Evolutionary conservation across 2,888 invertebrate species (phyloP), one percentile per base, ranked within the genome.

Genomic region (Torymus texanus): DNA sequence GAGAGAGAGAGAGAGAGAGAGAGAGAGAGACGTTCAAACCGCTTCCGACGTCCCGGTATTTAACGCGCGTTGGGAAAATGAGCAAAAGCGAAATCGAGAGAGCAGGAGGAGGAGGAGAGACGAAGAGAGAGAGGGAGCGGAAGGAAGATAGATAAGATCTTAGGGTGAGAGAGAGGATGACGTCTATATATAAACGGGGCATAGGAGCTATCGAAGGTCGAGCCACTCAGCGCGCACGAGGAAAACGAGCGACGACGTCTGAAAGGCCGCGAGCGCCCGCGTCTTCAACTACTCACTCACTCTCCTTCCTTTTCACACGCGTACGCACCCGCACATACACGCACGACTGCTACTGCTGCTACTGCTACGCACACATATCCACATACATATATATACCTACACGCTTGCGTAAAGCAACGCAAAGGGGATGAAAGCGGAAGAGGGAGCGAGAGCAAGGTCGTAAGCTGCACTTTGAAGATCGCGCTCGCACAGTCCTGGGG

Each of bases 391-490:
- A 29, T 29, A 29, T 5, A 29, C 5, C 4, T 29, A 29, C 3
- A 29, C 29, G n/a, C 55, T 70, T 41, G 51, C 53, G 16, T 41
- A 63, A 63, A 55, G 63, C 18, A 63, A 63, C 24, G 70, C 41
- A 70, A 24, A 11, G 24, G 24, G 16, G 74, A 79, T 82, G 67
- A 76, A 76, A 75, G 66, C 68, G 68, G 63, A 68, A 78, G 68
- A 61, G 29, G 13, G 41, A 56, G 41, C 51, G 79, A 74, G 29
- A 29, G 29, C 79, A 66, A 75, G 75, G 80, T 80, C 79, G 80
- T 82, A 67, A 79, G 74, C 51, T 41, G 72, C 78, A 72, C 80
- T 82, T 79, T 75, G 79, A 78, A 78, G 79, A 80, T 80, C 68
- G 71, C 70, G 55, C 53, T 21, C 21, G 14, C 2, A 21, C 29